Base-by-base conservation (phyloP, 2,797 vertebrate species). In the Sebastes taczanowskii region DNA sequence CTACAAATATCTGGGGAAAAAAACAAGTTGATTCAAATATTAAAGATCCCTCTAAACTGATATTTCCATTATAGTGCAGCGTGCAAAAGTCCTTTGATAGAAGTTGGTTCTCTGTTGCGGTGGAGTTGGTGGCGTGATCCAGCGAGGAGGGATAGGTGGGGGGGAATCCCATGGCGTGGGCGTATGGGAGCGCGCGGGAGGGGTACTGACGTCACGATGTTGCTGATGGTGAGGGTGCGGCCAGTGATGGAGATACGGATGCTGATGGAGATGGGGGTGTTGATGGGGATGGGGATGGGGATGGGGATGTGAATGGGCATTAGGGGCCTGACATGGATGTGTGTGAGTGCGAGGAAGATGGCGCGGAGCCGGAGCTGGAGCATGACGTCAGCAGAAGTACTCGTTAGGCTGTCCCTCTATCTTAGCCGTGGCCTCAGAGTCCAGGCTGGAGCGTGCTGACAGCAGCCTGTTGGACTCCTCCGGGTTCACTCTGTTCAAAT, bases 381-480 rank as follows among this genome's bases (percentile, higher is more conserved):
- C 90, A 88, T 90, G 88, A 93, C 84, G 95, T 99, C 96, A 99
- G 95, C 98, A 99, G 91, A 98, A 97, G 93, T 98, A 98, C 74
- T 99, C 98, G 0, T 98, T 97, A 35, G 96, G 96, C 83, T 97
- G 97, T 89, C 97, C 96, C 64, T 96, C 97, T 73, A 92, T 94
- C 88, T 96, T 95, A 77, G 96, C 95, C 22, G 96, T 92, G 72
- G 96, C 96, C 92, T 99, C 97, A 0, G 97, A 99, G 91, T 99
- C 98, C 87, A 99, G 91, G 10, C 98, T 99, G 87, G 98, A 98
- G 60, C 96, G 94, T n/a, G 97, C 95, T 0, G 98, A 99, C 22
- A 99, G 95, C 62, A 99, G 94, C 84, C 98, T 94, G 89, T 99
- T 98, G 0, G 97, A 98, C 92, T 99, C 98, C 0, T 99, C 97